These are phyloP conservation scores for Thereva nobilitata DNA, from an alignment of 2,888 invertebrate species.

Conservation along the genomic window DNA sequence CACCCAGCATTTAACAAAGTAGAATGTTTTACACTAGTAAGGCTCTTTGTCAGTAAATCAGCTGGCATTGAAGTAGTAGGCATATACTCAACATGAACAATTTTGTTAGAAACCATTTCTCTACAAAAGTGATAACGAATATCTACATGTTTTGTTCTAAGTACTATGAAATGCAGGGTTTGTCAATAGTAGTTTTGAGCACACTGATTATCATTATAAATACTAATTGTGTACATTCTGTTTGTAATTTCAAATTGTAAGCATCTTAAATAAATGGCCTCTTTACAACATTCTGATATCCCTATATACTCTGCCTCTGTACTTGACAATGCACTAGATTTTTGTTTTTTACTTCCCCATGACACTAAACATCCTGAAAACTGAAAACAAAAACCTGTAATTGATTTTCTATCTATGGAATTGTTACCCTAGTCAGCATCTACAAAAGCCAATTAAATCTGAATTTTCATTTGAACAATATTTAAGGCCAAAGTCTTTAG, in stretches of 20 bases:
- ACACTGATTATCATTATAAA: background rate
- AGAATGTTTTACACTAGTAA: too few species aligned
- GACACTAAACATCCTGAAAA: background rate
- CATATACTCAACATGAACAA: background rate
- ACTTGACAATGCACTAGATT: background rate
- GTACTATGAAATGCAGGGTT: background rate
- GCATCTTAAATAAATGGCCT: background rate
- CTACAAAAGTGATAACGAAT: slow-evolving; percentile 2
- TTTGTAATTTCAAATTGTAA: background rate
- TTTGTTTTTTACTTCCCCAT: background rate
- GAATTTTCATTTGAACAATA: slow-evolving; percentile 1
- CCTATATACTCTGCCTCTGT: slow-evolving; percentile 2
- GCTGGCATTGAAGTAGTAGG: too few species aligned
- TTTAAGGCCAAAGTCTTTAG: background rate
- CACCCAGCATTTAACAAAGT: too few species aligned
- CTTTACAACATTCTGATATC: background rate
- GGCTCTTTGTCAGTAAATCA: too few species aligned
- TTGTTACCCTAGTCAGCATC: slow-evolving; percentile 1
- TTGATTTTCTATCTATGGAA: background rate
- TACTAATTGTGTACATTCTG: background rate
- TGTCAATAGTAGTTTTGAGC: background rate
- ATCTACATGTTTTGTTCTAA: background rate
- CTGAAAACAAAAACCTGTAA: slow-evolving; percentile 1
- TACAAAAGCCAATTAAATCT: background rate
- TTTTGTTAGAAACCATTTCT: background rate